A percentile compares a stretch with the other conserved stretches of the same genome.
Conservation (phyloP, 2,797 vertebrate genomes). For the Brotula barbata region DNA sequence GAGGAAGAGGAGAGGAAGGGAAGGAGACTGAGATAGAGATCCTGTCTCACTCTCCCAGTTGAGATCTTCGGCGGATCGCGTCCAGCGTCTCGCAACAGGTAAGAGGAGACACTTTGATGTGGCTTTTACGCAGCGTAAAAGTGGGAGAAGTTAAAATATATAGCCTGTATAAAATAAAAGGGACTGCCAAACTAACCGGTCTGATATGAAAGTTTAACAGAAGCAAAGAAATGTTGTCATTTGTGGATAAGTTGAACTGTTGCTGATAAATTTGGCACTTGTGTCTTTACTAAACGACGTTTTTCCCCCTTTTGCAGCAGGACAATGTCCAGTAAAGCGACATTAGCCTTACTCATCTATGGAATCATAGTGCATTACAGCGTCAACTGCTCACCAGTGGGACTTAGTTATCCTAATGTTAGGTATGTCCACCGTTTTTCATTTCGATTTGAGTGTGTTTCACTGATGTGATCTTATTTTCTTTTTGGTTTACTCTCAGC, state of each 20-base stretch:
- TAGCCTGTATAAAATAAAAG: background rate
- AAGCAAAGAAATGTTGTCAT: background rate
- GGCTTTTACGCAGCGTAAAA: constrained; percentile 59
- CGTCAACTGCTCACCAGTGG: constrained; percentile 86
- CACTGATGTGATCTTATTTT: background rate
- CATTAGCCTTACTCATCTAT: constrained; percentile 90
- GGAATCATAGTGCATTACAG: constrained; percentile 93
- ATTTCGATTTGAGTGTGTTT: constrained; percentile 7
- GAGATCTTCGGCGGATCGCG: constrained; percentile 70
- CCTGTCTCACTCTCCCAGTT: constrained; percentile 78
- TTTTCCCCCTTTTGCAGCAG: constrained; percentile 76
- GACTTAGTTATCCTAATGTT: constrained; percentile 85
- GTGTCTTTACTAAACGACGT: background rate
- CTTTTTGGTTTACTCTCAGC: constrained; percentile 1
- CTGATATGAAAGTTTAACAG: constrained; percentile 12
- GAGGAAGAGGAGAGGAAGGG: constrained; percentile 34
- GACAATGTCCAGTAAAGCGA: constrained; percentile 91
- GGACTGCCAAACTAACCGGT: constrained; percentile 23
- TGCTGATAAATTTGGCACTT: background rate
- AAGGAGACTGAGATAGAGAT: constrained; percentile 70
- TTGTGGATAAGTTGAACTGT: background rate
- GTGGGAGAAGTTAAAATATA: background rate
- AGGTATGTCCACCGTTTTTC: constrained; percentile 79
- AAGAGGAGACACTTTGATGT: constrained; percentile 48
- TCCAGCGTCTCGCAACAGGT: constrained; percentile 68